Evolutionary conservation across 1,140 invertebrate genomes (phyloP), one percentile per base, ranked within the genome.

Genomic region (Neuroterus valhalla): DNA sequence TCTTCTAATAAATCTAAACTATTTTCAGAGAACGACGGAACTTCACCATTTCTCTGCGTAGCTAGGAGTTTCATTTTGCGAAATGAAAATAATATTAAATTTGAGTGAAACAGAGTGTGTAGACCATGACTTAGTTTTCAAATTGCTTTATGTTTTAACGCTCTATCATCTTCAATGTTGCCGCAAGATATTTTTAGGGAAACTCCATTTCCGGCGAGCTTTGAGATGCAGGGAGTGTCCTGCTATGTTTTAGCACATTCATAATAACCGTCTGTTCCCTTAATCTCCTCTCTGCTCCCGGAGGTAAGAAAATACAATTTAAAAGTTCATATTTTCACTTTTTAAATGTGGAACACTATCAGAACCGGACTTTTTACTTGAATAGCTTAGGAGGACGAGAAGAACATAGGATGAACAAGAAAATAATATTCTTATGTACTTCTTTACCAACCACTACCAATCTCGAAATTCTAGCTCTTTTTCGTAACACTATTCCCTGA

Each of bases 41-140:
- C 31, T 38, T 38, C 31, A 5, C 6, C 6, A 8, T 38, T 38
- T 38, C 0, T 38, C 31, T 8, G 19, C 21, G 23, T n/a, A 38
- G 26, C 71, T 42, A 67, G 77, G 79, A 82, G 70, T 82, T 82
- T 80, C 72, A 82, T 82, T 80, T 82, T 52, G 66, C 43, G 68
- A 77, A 79, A 81, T 79, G 74, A 83, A 82, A 83, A 82, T 81
- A 79, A 79, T 83, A 83, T 82, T 83, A 83, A 76, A 83, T 79
- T 71, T 70, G 69, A 70, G 69, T 26, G 21, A 48, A 38, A 66
- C 70, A 38, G 73, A 26, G 72, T 45, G 68, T 82, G 77, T 48
- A 45, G 55, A 14, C 43, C 75, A 66, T 74, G 31, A 62, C 72
- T 80, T 31, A 31, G 46, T 26, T 45, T 46, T 66, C 14, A 46